Evolutionary conservation across 92 coral and sea anemone genomes (phyloP), one percentile per base, ranked within the genome.

Genomic region (Bergia sp.): DNA sequence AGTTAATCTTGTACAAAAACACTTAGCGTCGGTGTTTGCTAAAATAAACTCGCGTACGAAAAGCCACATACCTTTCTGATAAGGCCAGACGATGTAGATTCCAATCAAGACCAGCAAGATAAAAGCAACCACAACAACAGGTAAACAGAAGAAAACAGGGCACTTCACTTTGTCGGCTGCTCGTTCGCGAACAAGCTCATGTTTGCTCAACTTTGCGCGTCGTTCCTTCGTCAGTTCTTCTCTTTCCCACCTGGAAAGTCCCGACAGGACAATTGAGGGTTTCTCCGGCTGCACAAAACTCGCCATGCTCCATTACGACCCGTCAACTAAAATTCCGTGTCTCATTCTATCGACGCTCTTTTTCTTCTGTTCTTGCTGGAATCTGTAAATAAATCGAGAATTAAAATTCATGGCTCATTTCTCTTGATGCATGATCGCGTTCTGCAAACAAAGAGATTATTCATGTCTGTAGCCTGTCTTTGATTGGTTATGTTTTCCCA

Each of bases 111-210:
- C 92, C 73, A 96, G 86, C 57, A 96, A 83, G 40, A 93, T 94
- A 58, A 95, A 88, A 42, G 93, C 93, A 21, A 93, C 93, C 0
- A 95, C 82, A 2, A 96, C 96, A 80, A 96, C 94, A 3, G 99
- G 99, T 80, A 96, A 85, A 73, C 96, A 95, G 78, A 96, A 96
- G 79, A 98, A 94, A 20, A 96, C 91, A 39, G 98, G 96, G 86
- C 99, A 96, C 23, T 96, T 94, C 3, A 96, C 85, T 81, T 86
- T 91, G 80, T 96, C 98, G 9, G 99, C 96, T 10, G 93, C 80
- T 23, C 86, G 85, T 79, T 96, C 99, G 18, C 99, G 95, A 67
- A 94, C 74, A 29, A 96, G 92, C 78, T 92, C 98, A 21, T 78
- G 66, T 89, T 94, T 92, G 82, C 90, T 91, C 73, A 93, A 66